These are phyloP conservation scores for Caiman crocodilus DNA, from an alignment of 2,797 vertebrate genomes.

Conservation along the genomic window DNA sequence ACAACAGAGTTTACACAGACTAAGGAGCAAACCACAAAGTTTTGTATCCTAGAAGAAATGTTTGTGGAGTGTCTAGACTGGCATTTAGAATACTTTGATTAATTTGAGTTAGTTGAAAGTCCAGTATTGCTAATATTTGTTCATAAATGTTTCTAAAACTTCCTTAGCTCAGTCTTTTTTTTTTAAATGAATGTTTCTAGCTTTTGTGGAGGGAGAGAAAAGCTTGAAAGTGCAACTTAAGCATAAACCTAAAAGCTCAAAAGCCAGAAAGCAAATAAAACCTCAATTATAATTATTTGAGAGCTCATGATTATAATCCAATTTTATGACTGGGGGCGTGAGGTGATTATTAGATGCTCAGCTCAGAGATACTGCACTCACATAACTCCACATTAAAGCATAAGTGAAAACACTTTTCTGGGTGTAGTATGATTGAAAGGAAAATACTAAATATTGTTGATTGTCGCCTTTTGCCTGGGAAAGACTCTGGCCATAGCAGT, in stretches of 20 bases:
- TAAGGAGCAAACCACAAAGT: background rate
- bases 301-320: background rate
- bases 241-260: background rate
- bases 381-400: background rate
- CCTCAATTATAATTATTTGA: background rate
- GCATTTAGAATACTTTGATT: background rate
- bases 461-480: background rate
- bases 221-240: background rate
- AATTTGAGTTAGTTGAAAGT: background rate
- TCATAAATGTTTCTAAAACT: background rate
- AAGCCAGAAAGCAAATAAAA: background rate
- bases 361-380: background rate
- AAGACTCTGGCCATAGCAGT: background rate
- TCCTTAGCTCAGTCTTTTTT: background rate
- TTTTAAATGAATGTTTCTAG: background rate
- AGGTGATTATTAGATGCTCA: too few species aligned
- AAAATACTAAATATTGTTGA: background rate
- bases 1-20: background rate
- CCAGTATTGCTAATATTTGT: background rate
- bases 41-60: background rate
- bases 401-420: slow-evolving; percentile 3
- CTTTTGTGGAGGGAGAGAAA: background rate
- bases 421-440: background rate
- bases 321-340: background rate
- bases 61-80: background rate